Evolutionary conservation across 2,113 vertebrate species (phyloP).

Genomic region (Atrichornis clamosus): DNA sequence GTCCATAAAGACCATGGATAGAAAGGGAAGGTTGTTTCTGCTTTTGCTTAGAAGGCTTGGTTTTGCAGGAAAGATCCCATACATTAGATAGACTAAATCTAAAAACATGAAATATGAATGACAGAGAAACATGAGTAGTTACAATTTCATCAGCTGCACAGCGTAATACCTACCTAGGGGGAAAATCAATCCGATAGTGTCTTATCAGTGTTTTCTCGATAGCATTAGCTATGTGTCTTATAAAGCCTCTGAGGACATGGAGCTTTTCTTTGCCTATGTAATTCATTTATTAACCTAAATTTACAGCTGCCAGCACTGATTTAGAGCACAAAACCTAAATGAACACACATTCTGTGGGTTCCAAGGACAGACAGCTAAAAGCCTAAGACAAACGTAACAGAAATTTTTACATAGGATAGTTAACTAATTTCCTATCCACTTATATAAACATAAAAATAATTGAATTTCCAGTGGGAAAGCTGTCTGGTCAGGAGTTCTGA

Average conservation of each 20-base stretch:
- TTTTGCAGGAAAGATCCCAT: neutral
- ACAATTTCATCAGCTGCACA: slow-evolving; percentile 31
- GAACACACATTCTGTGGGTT: slow-evolving; percentile 8
- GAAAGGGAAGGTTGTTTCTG: neutral
- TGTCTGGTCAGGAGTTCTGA: neutral
- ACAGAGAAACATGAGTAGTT: slow-evolving; percentile 21
- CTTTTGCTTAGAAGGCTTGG: neutral
- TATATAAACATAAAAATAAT: neutral
- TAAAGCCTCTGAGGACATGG: slow-evolving; percentile 1
- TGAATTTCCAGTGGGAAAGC: neutral
- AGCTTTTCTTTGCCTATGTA: slow-evolving; percentile 55
- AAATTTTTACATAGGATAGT: neutral
- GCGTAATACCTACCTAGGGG: slow-evolving; percentile 13
- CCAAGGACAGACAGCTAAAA: slow-evolving; percentile 54
- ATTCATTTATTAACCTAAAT: slow-evolving; percentile 69
- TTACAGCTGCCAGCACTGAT: slow-evolving; percentile 66
- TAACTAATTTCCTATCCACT: slow-evolving; percentile 5
- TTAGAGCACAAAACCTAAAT: slow-evolving; percentile 17
- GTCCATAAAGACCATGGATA: neutral
- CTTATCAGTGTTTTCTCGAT: slow-evolving; percentile 48
- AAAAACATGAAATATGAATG: slow-evolving; percentile 37
- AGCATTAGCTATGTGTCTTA: slow-evolving; percentile 29
- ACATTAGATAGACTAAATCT: neutral
- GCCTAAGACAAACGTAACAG: neutral
- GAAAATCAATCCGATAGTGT: slow-evolving; percentile 43